Percentiles rank a stretch among this genome's conserved stretches.
Evolutionary conservation across 2,113 vertebrate genomes (phyloP).

Genomic region (Sclerurus mexicanus): DNA sequence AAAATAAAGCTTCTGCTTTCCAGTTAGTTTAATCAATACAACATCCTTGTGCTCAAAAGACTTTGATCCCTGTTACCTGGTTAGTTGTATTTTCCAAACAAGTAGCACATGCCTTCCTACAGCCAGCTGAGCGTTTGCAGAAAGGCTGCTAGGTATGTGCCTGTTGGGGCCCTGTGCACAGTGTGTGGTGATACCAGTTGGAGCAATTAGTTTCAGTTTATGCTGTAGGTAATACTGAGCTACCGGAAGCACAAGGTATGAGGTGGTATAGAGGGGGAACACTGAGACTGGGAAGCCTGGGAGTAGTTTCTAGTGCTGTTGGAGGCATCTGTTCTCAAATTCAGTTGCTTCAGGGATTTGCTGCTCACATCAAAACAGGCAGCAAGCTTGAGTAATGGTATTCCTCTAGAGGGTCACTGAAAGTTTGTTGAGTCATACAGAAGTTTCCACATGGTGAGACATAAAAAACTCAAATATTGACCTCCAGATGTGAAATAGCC

Average conservation of each 20-base stretch:
- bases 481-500: neutral
- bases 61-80: neutral
- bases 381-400: neutral
- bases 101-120: accelerated
- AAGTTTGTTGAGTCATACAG: neutral
- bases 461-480: neutral
- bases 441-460: neutral
- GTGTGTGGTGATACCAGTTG: neutral
- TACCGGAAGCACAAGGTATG: accelerated
- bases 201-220: neutral
- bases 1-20: neutral
- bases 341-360: neutral
- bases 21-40: neutral
- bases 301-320: neutral
- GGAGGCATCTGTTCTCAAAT: neutral
- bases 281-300: neutral
- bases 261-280: neutral
- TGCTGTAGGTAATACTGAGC: neutral
- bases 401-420: neutral
- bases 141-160: accelerated
- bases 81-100: neutral
- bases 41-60: neutral
- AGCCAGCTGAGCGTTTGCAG: neutral
- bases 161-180: too few relatives aligned
- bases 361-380: neutral